A percentile compares a stretch with the other conserved stretches of the same genome.
Evolutionary conservation across 1,140 invertebrate genomes (phyloP).

Genomic region (Penaeus chinensis): DNA sequence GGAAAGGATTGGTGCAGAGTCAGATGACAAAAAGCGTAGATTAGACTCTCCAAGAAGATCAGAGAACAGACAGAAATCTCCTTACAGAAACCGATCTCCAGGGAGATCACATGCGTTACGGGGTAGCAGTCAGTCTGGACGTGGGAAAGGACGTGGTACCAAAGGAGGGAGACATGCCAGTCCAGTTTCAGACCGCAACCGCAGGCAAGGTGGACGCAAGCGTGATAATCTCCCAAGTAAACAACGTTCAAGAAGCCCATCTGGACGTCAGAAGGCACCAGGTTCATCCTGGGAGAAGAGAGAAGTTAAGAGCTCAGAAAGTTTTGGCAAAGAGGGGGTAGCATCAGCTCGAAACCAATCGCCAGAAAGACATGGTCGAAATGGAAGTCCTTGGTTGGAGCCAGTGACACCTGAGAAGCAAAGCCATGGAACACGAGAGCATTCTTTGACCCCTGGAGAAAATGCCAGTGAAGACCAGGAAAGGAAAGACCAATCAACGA

Average conservation of each 20-base stretch:
- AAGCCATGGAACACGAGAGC: slow-evolving; percentile 18
- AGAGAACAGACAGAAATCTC: slow-evolving; percentile 46
- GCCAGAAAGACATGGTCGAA: slow-evolving; percentile 47
- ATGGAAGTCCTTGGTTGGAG: slow-evolving; percentile 53
- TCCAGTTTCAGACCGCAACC: slow-evolving; percentile 9
- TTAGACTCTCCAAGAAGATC: slow-evolving; percentile 34
- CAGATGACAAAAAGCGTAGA: slow-evolving; percentile 1
- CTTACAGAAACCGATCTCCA: slow-evolving; percentile 9
- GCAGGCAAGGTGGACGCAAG: slow-evolving; percentile 17
- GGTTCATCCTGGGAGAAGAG: slow-evolving; percentile 28
- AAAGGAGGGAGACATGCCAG: slow-evolving; percentile 28
- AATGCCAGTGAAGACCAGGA: slow-evolving; percentile 2
- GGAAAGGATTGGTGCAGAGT: slow-evolving; percentile 15
- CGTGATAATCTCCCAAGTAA: slow-evolving; percentile 11
- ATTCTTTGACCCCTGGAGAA: neutral
- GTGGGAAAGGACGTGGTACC: neutral
- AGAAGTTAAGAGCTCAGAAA: slow-evolving; percentile 1
- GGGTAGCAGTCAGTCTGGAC: neutral
- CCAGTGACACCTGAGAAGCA: slow-evolving; percentile 54
- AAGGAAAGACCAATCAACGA: slow-evolving; percentile 21
- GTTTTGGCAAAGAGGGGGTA: neutral
- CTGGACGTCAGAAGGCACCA: neutral
- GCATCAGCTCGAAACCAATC: slow-evolving; percentile 17
- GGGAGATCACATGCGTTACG: neutral
- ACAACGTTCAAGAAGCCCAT: slow-evolving; percentile 43